Conservation (phyloP, 2,797 vertebrate genomes). For the Channa striata region DNA sequence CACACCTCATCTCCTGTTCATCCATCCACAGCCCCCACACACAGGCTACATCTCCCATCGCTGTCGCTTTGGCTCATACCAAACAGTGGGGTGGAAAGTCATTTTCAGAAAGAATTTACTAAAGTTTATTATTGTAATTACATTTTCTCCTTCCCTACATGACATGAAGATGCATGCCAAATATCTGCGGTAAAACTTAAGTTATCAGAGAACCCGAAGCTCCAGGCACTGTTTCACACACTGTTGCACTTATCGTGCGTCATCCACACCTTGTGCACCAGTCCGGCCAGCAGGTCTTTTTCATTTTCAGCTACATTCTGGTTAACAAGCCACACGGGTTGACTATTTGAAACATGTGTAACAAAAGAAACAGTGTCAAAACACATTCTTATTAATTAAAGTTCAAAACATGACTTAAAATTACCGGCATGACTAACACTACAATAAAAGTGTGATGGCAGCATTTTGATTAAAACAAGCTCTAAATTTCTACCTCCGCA, state of each 20-base stretch:
- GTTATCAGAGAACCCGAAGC: conserved; percentile 46
- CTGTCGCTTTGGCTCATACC: conserved; percentile 19
- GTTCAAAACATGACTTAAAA: too few species aligned
- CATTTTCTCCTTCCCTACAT: neutral
- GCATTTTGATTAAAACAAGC: neutral
- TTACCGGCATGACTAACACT: neutral
- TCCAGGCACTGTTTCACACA: conserved; percentile 59
- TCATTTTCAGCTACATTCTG: conserved; percentile 55
- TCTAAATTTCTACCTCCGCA: neutral
- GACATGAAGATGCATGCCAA: neutral
- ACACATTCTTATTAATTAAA: too few species aligned
- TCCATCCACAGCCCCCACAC: conserved; percentile 61
- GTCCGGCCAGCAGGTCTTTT: conserved; percentile 42
- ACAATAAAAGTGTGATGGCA: neutral
- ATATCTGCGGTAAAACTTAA: conserved; percentile 28
- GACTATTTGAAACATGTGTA: conserved; percentile 46
- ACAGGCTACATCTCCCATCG: conserved; percentile 59
- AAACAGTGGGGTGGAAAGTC: conserved; percentile 36
- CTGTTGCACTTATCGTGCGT: conserved; percentile 59
- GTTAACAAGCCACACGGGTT: conserved; percentile 67
- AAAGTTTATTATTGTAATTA: conserved; percentile 9
- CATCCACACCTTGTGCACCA: conserved; percentile 63
- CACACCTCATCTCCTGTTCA: conserved; percentile 72
- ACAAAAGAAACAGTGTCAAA: neutral
- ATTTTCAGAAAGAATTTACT: too few species aligned